Evolutionary conservation across 2,113 vertebrate species (phyloP).

Genomic region (Orcinus orca): DNA sequence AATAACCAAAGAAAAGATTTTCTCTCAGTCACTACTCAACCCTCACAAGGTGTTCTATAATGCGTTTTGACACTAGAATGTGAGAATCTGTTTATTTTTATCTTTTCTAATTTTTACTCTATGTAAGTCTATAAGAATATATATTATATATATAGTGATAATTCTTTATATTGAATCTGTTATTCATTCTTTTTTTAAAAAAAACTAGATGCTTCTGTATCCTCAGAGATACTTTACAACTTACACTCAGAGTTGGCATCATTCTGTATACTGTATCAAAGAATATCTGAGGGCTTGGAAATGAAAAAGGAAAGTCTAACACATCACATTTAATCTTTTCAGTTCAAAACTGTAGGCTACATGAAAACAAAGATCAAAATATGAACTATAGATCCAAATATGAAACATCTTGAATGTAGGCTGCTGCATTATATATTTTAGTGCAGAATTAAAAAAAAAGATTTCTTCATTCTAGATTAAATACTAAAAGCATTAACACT

Average conservation of each 20-base stretch:
- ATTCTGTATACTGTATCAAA: not conserved
- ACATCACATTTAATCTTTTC: slow-evolving; percentile 28
- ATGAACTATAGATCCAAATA: not conserved
- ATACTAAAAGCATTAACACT: not conserved
- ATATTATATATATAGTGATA: not conserved
- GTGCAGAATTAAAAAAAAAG: not conserved
- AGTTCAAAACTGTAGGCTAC: not conserved
- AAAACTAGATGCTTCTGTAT: not conserved
- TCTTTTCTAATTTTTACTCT: not conserved
- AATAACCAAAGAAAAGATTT: not conserved
- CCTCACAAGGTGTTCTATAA: not conserved
- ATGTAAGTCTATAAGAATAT: not conserved
- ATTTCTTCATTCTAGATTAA: not conserved
- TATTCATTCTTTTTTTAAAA: not conserved
- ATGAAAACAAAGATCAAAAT: slow-evolving; percentile 33
- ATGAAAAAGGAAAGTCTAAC: not conserved
- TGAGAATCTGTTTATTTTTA: not conserved
- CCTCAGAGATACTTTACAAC: not conserved
- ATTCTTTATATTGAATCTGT: not conserved
- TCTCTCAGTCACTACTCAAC: not conserved
- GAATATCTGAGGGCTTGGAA: not conserved
- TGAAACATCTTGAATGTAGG: not conserved
- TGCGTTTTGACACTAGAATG: not conserved
- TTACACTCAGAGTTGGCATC: not conserved
- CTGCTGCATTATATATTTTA: slow-evolving; percentile 30